Evolutionary conservation across 2,113 vertebrate species (phyloP), one percentile per base, ranked within the genome.

Genomic region (Cricetomys ansorgei): DNA sequence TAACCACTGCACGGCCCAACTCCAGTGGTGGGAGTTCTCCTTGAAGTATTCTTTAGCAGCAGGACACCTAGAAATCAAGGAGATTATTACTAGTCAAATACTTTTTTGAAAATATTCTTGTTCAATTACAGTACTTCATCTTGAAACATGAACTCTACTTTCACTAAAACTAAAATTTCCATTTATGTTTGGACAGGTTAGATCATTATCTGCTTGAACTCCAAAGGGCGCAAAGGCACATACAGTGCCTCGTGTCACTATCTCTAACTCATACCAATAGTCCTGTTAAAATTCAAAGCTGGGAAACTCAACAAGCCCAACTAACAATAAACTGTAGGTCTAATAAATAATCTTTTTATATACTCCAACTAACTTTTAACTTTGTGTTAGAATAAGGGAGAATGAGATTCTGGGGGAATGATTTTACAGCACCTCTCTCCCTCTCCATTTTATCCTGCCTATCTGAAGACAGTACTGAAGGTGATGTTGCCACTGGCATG

Each of bases 41-140:
- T 99, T 99, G 98, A 99, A 99, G 97, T 99, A 99, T 91, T 99
- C 99, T 98, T 99, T 99, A 72, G 99, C 99, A 93, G 99, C 99
- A 97, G 99, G 97, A 97, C 99, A 99, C 98, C 99, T 99, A 86
- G 48, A n/a, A 92, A 97, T 91, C 0, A 92, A 95, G 45, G 97
- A 96, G 0, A 88, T 12, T 86, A 91, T 62, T 10, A 80, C 96
- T 50, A 98, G 72, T 57, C 50, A 95, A 1, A 6, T 12, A 10
- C 45, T 45, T 85, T 34, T 88, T 12, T 69, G 55, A n/a, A 92
- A 72, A 89, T 31, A 80, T 3, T 70, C 25, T 40, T 57, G 23
- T 64, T 90, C 27, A 65, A 27, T 40, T 69, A 50, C 1, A 25
- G 67, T 31, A 59, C 25, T 37, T 85, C n/a, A 85, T 40, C 87